Percentiles rank a stretch among this genome's conserved stretches.
These are phyloP conservation scores for Cricetomys ansorgei DNA, from an alignment of 2,113 vertebrate species.

Conservation along the genomic window DNA sequence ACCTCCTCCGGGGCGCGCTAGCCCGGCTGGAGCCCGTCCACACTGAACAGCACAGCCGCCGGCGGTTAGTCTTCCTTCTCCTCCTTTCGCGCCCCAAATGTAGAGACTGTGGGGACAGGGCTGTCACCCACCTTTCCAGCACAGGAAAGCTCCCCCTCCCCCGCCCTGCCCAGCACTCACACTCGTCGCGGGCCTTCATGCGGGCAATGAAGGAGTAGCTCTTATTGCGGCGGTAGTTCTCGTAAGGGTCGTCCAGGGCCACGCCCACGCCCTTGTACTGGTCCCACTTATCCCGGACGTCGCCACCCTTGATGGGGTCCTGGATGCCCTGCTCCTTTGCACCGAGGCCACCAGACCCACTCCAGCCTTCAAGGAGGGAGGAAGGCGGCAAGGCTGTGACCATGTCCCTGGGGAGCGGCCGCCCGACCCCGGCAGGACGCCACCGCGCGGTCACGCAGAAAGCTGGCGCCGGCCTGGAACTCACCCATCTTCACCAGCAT, in stretches of 20 bases:
- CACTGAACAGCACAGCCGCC: neutral
- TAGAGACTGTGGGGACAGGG: neutral
- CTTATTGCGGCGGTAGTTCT: conserved; percentile 98
- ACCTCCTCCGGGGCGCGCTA: neutral
- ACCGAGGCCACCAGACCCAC: conserved; percentile 96
- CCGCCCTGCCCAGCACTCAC: conserved; percentile 85
- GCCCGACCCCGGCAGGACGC: neutral
- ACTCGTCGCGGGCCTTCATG: conserved; percentile 98
- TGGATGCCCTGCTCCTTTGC: conserved; percentile 99
- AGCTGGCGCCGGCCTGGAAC: neutral
- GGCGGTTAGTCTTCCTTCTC: conserved; percentile 24
- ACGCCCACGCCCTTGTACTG: conserved; percentile 99
- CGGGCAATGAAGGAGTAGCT: conserved; percentile 99
- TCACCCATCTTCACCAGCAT: conserved; percentile 94
- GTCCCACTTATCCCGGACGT: conserved; percentile 98
- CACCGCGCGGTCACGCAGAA: no score
- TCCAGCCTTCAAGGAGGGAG: conserved; percentile 91
- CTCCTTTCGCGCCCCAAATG: conserved; percentile 41
- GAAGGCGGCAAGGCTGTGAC: neutral
- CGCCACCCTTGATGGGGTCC: conserved; percentile 98
- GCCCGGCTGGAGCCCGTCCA: neutral
- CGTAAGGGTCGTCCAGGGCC: conserved; percentile 96
- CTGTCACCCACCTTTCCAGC: neutral
- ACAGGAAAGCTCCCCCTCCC: neutral
- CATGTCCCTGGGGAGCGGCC: neutral